Conservation (phyloP, 2,797 vertebrate genomes). For the Lepus townsendii region DNA sequence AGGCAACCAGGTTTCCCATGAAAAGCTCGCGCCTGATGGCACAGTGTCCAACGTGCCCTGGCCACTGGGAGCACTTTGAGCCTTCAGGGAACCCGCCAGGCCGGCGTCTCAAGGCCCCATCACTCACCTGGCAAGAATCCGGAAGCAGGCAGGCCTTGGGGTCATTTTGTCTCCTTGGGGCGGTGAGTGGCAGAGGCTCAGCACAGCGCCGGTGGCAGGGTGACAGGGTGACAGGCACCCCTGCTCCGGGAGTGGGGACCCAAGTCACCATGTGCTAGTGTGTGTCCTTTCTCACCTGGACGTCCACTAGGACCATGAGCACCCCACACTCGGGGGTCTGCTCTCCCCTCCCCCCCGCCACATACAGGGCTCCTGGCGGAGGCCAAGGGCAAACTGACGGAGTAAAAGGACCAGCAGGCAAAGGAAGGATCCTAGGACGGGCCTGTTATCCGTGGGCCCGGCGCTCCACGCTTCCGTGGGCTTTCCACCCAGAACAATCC, state of each 20-base stretch:
- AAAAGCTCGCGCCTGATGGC: background rate
- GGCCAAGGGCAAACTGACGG: background rate
- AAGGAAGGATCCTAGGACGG: background rate
- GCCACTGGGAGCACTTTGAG: background rate
- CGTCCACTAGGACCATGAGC: background rate
- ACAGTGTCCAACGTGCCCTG: background rate
- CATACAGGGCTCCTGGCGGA: fast-evolving
- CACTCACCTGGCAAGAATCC: background rate
- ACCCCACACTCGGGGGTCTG: background rate
- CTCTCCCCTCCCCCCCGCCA: too few species aligned
- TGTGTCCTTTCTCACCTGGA: background rate
- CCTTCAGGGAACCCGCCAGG: conserved; percentile 46
- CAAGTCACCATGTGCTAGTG: background rate
- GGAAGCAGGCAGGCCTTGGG: background rate
- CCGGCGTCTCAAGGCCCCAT: background rate
- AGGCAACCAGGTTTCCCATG: background rate
- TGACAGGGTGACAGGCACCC: background rate
- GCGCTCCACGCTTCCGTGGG: fast-evolving
- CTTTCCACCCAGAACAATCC: background rate
- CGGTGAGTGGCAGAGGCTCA: background rate
- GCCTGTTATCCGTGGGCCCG: background rate
- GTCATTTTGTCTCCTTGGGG: background rate
- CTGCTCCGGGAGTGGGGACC: fast-evolving
- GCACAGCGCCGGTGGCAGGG: background rate
- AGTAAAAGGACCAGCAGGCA: background rate